Evolutionary conservation across 2,113 vertebrate species (phyloP), one percentile per base, ranked within the genome.

Genomic region (Siniperca knerii): DNA sequence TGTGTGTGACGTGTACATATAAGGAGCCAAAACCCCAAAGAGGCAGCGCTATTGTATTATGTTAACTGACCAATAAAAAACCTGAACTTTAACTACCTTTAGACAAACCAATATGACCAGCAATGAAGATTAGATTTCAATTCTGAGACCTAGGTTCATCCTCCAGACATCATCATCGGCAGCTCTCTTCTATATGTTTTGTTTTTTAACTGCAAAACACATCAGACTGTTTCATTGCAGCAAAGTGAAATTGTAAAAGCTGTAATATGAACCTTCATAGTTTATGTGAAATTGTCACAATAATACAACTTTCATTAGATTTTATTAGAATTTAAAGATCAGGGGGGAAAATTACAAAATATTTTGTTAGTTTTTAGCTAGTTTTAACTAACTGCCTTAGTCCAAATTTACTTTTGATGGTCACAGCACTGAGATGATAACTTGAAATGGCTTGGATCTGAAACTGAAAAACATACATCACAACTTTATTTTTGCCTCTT

Each of bases 401-500:
- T 65, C 44, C 61, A 57, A 55, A 61, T 6, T 8, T 15, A 77
- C 50, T 66, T 29, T 42, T 35, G 13, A 66, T 64, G 46, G 11
- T n/a, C 12, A 60, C 35, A 25, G 44, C 37, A 57, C 40, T 48
- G n/a, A 68, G 21, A 66, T 61, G 52, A 62, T 68, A 79, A 42
- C 11, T 44, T n/a, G 21, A 79, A 44, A 64, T 64, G 20, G 16
- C 37, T 75, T 33, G 8, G 60, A 74, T 65, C 33, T 73, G 15
- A 57, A 73, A 20, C 16, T 20, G 23, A 33, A 64, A 81, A 81
- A 37, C 35, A 60, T 33, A 80, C 11, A 55, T 69, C 1, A 40
- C 61, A 65, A 75, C 13, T 48, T 33, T 73, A 16, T 70, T 65
- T 37, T 90, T 42, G 20, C 29, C n/a, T 71, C 20, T 44, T 61